phyloP scores from a whole-genome alignment of 2,888 invertebrate species.

The Orthosia gothica region DNA sequence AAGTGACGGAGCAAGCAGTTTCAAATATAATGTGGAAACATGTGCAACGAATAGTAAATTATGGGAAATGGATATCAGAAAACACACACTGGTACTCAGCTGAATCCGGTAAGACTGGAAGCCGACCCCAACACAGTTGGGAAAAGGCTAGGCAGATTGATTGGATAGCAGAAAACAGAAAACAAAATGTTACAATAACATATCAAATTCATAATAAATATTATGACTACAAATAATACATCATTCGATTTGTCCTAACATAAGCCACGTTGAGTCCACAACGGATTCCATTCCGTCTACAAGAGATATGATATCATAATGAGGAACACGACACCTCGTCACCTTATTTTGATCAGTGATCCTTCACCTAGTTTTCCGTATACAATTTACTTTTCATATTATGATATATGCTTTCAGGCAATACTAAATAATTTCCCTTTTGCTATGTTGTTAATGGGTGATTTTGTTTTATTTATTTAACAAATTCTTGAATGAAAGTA shows the following conservation, averaged over 20 bases:
- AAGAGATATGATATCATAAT: constrained; percentile 4
- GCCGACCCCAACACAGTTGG: no score
- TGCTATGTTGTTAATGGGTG: not conserved
- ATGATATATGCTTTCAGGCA: constrained; percentile 4
- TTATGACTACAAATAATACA: constrained; percentile 7
- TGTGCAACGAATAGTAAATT: not conserved
- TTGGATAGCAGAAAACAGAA: not conserved
- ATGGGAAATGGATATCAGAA: not conserved
- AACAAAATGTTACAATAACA: not conserved
- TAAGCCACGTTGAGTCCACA: constrained; percentile 14
- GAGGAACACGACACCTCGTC: not conserved
- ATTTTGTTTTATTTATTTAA: not conserved
- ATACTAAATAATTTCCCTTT: not conserved
- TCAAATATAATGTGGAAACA: no score
- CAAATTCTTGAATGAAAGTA: no score
- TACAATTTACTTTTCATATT: constrained; percentile 21
- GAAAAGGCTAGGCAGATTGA: no score
- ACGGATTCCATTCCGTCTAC: constrained; percentile 11
- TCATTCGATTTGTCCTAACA: not conserved
- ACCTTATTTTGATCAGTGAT: constrained; percentile 8
- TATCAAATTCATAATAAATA: constrained; percentile 1
- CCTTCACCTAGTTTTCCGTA: constrained; percentile 8
- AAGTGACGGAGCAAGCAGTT: no score
- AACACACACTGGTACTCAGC: no score
- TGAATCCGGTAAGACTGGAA: no score